phyloP scores from a whole-genome alignment of 2,797 vertebrate species.

The Babyrousa celebensis region DNA sequence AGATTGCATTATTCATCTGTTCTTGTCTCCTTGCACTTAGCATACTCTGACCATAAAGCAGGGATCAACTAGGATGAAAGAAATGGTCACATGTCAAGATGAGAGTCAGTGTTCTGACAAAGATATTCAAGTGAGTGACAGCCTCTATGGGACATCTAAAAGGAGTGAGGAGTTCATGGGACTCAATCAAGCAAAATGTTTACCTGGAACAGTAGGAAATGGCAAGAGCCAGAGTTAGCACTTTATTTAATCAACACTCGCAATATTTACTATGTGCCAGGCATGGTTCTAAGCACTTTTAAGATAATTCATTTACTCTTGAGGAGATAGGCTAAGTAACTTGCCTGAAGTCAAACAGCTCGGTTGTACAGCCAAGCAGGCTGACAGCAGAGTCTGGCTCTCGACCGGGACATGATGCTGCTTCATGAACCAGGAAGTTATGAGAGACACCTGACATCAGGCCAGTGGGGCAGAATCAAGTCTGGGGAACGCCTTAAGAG shows the following conservation, averaged over 20 bases:
- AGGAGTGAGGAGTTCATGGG: background rate
- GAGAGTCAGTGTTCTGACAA: background rate
- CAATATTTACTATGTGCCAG: slow-evolving; percentile 6
- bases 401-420: background rate
- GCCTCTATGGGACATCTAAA: background rate
- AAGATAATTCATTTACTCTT: slow-evolving; percentile 28
- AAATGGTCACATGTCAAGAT: background rate
- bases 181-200: background rate
- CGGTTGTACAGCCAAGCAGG: background rate
- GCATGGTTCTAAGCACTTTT: background rate
- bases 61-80: background rate
- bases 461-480: background rate
- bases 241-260: background rate
- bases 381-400: background rate
- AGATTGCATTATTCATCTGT: background rate
- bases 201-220: background rate
- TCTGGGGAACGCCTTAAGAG: background rate
- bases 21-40: background rate
- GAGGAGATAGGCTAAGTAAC: slow-evolving; percentile 18
- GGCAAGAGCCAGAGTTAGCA: background rate
- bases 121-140: background rate
- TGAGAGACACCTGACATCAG: background rate
- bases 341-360: background rate
- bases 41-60: background rate
- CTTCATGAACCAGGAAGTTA: background rate